phyloP scores from a whole-genome alignment of 2,888 invertebrate genomes.

The Acleris literana region DNA sequence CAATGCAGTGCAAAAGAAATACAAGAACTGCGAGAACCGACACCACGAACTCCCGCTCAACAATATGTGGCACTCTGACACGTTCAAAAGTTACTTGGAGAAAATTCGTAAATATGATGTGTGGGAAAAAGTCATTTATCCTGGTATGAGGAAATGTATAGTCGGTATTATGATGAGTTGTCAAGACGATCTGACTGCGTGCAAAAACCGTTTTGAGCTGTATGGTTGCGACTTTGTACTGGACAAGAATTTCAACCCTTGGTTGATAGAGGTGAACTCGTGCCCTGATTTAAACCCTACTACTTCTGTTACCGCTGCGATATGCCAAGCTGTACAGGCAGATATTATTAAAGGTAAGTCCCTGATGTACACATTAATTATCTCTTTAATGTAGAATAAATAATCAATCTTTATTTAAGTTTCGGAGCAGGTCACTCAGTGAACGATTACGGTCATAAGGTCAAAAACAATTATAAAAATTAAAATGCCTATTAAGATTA shows the following conservation, averaged over 20 bases:
- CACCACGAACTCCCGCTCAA: conserved; percentile 87
- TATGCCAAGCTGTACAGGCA: conserved; percentile 91
- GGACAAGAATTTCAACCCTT: conserved; percentile 92
- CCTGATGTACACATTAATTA: neutral
- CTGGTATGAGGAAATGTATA: conserved; percentile 92
- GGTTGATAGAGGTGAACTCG: conserved; percentile 96
- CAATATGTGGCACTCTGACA: conserved; percentile 93
- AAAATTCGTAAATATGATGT: conserved; percentile 82
- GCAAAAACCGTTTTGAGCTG: conserved; percentile 92
- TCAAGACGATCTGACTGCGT: conserved; percentile 87
- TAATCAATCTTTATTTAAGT: neutral
- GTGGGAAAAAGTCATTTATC: conserved; percentile 91
- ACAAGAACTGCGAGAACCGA: conserved; percentile 78
- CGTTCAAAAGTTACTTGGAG: conserved; percentile 86
- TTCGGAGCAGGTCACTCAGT: neutral
- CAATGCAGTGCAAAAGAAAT: conserved; percentile 92
- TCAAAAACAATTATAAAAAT: too few relatives aligned
- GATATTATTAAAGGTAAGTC: conserved; percentile 92
- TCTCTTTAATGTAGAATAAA: too few relatives aligned
- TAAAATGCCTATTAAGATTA: too few relatives aligned
- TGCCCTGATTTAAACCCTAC: conserved; percentile 92
- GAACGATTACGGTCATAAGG: too few relatives aligned
- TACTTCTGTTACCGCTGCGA: conserved; percentile 91
- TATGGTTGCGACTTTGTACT: conserved; percentile 97
- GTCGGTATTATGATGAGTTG: conserved; percentile 91